Conservation (phyloP, 2,888 invertebrate genomes). For the Meandrusa payeni region DNA sequence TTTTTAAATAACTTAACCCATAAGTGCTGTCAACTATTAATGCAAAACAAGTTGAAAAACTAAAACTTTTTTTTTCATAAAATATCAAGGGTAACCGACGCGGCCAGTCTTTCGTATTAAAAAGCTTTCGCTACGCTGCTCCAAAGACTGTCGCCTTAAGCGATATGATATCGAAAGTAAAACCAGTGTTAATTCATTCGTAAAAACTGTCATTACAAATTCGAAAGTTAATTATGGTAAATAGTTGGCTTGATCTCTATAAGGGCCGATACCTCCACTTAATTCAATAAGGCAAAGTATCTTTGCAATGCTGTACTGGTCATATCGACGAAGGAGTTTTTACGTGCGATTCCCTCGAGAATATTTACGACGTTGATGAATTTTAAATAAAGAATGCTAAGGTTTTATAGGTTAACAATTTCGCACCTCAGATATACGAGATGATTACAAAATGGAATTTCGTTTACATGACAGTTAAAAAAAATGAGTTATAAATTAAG, state of each 20-base stretch:
- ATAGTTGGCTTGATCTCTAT: constrained; percentile 6
- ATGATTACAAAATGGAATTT: no score
- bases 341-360: constrained; percentile 5
- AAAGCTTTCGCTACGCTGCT: constrained; percentile 1
- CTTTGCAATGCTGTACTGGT: constrained; percentile 6
- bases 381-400: background rate
- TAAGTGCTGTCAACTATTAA: no score
- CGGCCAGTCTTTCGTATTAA: background rate
- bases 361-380: constrained; percentile 7
- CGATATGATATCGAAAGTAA: constrained; percentile 31
- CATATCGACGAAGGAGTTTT: constrained; percentile 22
- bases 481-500: no score
- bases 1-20: no score
- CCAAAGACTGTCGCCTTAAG: constrained; percentile 13
- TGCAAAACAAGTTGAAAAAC: no score
- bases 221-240: constrained; percentile 33
- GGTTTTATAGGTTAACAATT: background rate
- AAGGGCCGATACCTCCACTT: constrained; percentile 21
- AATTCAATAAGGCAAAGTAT: constrained; percentile 24
- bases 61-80: no score
- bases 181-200: constrained; percentile 22
- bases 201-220: constrained; percentile 30
- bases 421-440: background rate
- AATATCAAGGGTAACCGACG: no score
- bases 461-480: no score